Evolutionary conservation across 2,888 invertebrate genomes (phyloP).

Genomic region (Microplitis deprimator): DNA sequence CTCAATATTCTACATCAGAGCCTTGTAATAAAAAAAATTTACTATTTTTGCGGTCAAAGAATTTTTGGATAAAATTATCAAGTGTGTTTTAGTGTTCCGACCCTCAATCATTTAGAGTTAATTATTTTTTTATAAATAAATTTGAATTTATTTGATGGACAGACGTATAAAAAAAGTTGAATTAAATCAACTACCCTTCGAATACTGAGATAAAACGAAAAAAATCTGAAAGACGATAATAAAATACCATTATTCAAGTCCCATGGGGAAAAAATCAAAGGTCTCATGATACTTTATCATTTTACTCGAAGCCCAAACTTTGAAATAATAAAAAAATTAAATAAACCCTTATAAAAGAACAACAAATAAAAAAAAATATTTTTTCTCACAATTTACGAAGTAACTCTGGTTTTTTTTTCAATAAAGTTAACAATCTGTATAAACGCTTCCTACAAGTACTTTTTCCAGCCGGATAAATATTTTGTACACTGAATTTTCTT

Average conservation of each 20-base stretch:
- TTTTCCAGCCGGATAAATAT: too few relatives aligned
- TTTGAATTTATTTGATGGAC: background rate
- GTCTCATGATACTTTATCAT: background rate
- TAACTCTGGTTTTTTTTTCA: too few relatives aligned
- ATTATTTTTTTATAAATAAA: background rate
- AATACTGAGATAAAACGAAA: background rate
- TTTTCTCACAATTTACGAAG: background rate
- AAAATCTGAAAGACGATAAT: background rate
- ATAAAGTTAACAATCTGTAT: too few relatives aligned
- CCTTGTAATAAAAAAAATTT: background rate
- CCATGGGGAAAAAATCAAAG: background rate
- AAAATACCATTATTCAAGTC: background rate
- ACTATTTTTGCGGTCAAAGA: too few relatives aligned
- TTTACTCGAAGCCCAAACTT: background rate
- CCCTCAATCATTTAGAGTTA: background rate
- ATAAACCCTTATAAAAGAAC: background rate
- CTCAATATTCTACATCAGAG: background rate
- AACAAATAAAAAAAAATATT: background rate
- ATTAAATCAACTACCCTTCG: background rate
- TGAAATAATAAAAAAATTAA: background rate
- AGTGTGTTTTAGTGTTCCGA: too few relatives aligned
- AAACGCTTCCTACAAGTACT: too few relatives aligned
- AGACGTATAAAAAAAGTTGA: background rate
- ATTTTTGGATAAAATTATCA: too few relatives aligned
- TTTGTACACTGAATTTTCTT: too few relatives aligned